A percentile compares a stretch with the other conserved stretches of the same genome.
These are phyloP conservation scores for Adelosebastes latens DNA, from an alignment of 2,797 vertebrate species.

Conservation along the genomic window DNA sequence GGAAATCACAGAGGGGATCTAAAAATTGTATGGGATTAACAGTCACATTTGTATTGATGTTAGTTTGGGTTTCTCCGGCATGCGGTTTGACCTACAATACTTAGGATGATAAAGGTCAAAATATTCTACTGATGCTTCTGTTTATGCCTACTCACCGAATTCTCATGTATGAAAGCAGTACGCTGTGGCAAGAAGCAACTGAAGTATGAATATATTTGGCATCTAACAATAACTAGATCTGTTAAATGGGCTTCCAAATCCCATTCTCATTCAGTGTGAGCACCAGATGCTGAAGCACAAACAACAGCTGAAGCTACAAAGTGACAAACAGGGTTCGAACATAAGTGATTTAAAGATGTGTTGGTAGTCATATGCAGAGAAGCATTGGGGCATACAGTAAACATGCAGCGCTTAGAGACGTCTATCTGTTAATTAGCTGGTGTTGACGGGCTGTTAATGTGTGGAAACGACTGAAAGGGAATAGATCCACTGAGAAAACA, in stretches of 20 bases:
- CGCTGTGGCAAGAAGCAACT: neutral
- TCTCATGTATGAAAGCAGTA: neutral
- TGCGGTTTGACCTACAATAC: neutral
- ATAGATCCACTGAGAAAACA: neutral
- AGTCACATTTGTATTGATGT: constrained; percentile 28
- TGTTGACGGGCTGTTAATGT: constrained; percentile 27
- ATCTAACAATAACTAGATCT: constrained; percentile 14
- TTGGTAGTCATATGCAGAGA: constrained; percentile 3
- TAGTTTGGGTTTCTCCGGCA: constrained; percentile 18
- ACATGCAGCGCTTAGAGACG: neutral
- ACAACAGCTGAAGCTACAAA: constrained; percentile 44
- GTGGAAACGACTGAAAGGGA: constrained; percentile 15
- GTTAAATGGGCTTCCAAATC: constrained; percentile 1
- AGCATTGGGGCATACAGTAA: constrained; percentile 13
- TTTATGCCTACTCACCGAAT: neutral
- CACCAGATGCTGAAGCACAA: constrained; percentile 37
- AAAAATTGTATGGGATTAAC: constrained; percentile 41
- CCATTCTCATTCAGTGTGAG: constrained; percentile 8
- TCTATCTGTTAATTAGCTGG: constrained; percentile 21
- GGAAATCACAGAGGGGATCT: constrained; percentile 45
- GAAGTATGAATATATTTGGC: neutral
- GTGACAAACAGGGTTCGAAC: constrained; percentile 3
- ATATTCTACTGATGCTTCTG: neutral
- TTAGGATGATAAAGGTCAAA: neutral
- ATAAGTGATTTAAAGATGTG: constrained; percentile 13